Base-by-base conservation (phyloP, 2,797 vertebrate species). In the Diplodus sargus region DNA sequence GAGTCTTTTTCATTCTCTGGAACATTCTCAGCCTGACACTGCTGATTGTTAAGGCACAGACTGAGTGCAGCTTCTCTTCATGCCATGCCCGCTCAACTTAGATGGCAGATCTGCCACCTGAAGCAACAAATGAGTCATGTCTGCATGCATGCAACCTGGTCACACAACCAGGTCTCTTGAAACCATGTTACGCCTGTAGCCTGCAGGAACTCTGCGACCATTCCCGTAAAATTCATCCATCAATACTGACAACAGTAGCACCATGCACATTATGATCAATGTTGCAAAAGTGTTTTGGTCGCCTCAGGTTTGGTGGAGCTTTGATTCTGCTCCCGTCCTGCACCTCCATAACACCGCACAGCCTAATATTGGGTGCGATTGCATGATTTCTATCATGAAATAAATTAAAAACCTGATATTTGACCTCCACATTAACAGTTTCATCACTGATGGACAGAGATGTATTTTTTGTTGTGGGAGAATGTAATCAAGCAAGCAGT, bases 81-180 rank as follows among this genome's bases (percentile, higher is more conserved):
- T 79, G 73, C 76, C 76, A 83, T 80, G 81, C 85, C 60, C 75
- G 78, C 75, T 85, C 84, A 56, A 71, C 79, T 86, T 80, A n/a
- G 78, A 76, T 70, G 87, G 84, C 81, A 82, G 88, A 89, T 87
- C 78, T 45, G 67, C 17, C 2, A 76, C 93, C 91, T 0, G 22
- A 45, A 86, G 90, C 90, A 76, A 81, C 85, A 83, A 88, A 91
- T 93, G 91, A 92, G 89, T 93, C 86, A 91, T 57, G 76, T 78
- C 78, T 86, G 74, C 83, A 77, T 76, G 87, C 82, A 74, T 88
- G 82, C 90, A 88, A 79, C 89, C 81, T 81, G 81, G 86, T 85
- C 86, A 84, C 70, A 58, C 64, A 82, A 78, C 87, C 89, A 80
- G 87, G 89, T 85, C 89, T 89, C 76, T 23, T 83, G 83, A 85